phyloP scores from a whole-genome alignment of 2,797 vertebrate genomes.

The Oreochromis mossambicus region DNA sequence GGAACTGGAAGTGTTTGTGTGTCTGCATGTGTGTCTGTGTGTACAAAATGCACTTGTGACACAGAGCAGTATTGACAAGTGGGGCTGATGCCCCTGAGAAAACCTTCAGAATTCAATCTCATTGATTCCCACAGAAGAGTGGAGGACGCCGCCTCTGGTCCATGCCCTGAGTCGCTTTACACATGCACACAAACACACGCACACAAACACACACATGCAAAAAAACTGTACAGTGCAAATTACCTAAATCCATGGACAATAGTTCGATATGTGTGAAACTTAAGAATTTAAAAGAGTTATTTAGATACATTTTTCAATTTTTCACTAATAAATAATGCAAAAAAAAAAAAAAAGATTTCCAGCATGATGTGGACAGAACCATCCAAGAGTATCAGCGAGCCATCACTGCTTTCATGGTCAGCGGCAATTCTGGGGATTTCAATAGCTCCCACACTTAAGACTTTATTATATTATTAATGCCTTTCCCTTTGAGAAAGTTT shows the following conservation, averaged over 20 bases:
- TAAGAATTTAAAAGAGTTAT: background rate
- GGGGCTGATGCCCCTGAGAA: conserved; percentile 74
- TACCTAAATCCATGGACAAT: background rate
- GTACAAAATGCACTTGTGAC: conserved; percentile 80
- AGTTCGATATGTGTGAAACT: background rate
- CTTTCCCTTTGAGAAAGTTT: background rate
- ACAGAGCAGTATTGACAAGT: conserved; percentile 79
- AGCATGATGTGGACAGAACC: background rate
- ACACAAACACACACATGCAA: conserved; percentile 4
- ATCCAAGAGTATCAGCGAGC: background rate
- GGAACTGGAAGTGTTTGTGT: conserved; percentile 78
- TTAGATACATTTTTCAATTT: background rate
- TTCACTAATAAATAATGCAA: background rate
- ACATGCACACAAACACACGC: conserved; percentile 19
- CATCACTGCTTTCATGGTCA: background rate
- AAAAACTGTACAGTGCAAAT: background rate
- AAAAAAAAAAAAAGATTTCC: background rate
- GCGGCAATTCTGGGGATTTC: background rate
- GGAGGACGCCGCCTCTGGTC: conserved; percentile 70
- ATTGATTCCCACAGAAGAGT: conserved; percentile 77
- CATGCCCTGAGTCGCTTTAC: conserved; percentile 70
- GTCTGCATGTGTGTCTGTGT: conserved; percentile 73
- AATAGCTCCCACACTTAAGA: background rate
- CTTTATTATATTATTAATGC: background rate
- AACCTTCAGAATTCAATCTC: conserved; percentile 85